Base-by-base conservation (phyloP, 2,797 vertebrate species). In the Neolamprologus multifasciatus region DNA sequence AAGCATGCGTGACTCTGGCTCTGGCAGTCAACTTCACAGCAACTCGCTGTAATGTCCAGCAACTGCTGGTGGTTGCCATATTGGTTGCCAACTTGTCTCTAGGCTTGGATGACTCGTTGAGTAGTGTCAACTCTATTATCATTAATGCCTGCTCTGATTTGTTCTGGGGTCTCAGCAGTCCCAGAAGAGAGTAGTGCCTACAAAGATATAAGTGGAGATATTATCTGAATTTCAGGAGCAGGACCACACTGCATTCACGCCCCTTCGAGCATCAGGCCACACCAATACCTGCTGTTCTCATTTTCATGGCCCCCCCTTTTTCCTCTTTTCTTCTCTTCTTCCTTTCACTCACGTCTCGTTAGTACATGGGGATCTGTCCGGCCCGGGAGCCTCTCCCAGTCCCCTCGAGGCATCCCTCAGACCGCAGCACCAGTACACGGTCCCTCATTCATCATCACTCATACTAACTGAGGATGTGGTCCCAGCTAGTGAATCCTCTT, bases 61-160 rank as follows among this genome's bases (percentile, higher is more conserved):
- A 71, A 7, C 13, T 10, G 13, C 38, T 10, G 38, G 13, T 45
- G 21, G 38, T 17, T 45, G 38, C 38, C 38, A 16, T 71, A 26
- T 45, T 62, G 67, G 21, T 71, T 43, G 21, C 67, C 67, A 71
- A 26, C 67, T 4, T 45, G 21, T 45, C 21, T 71, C 67, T 71
- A 26, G 67, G 21, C 21, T 2, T 0, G 67, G 38, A 43, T 71
- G 38, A 10, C 38, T 71, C 6, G 9, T 0, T 74, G 9, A 74
- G 23, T 26, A 74, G 67, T 74, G 40, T 74, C 23, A 19, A 11
- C 16, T 48, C 23, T 74, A 7, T 17, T 5, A 6, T 74, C 40
- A 74, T 45, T 74, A 5, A 29, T 4, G 40, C 40, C 38, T 71
- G 38, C 67, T 71, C 21, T 71, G 64, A 40, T 23, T 71, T 43